Conservation (phyloP, 2,888 invertebrate genomes). For the Norana najaformis region DNA sequence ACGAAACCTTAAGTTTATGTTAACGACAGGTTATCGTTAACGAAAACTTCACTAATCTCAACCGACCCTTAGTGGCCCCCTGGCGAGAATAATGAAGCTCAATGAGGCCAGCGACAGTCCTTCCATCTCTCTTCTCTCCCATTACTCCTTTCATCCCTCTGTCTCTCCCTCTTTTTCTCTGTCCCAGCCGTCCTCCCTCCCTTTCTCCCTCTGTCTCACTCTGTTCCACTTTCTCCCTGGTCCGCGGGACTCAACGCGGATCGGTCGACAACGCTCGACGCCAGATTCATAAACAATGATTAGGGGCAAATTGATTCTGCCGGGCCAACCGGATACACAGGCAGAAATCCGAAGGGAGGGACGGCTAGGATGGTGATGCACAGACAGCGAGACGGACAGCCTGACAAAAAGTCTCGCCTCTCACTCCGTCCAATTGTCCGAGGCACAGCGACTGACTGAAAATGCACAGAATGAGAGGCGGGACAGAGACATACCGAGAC, state of each 20-base stretch:
- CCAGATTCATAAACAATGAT: conserved; percentile 6
- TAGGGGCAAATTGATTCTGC: not conserved
- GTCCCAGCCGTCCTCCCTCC: not conserved
- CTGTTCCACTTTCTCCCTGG: not conserved
- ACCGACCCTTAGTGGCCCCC: not conserved
- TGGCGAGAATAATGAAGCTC: not conserved
- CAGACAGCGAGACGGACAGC: no score
- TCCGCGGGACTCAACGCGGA: not conserved
- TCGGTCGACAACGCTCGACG: not conserved
- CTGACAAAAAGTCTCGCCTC: no score
- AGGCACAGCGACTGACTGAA: no score
- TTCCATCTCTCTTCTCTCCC: not conserved
- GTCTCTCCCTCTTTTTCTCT: not conserved
- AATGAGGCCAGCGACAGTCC: not conserved
- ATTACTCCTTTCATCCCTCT: no score
- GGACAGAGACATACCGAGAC: no score
- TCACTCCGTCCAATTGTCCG: no score
- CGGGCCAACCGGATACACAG: not conserved
- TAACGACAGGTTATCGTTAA: no score
- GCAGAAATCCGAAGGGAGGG: not conserved
- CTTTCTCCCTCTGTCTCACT: not conserved
- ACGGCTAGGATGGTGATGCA: no score
- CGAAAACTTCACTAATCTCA: no score
- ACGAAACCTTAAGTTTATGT: no score
- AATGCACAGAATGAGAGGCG: no score